Evolutionary conservation across 2,888 invertebrate genomes (phyloP).

Genomic region (Phaonia tiefii): DNA sequence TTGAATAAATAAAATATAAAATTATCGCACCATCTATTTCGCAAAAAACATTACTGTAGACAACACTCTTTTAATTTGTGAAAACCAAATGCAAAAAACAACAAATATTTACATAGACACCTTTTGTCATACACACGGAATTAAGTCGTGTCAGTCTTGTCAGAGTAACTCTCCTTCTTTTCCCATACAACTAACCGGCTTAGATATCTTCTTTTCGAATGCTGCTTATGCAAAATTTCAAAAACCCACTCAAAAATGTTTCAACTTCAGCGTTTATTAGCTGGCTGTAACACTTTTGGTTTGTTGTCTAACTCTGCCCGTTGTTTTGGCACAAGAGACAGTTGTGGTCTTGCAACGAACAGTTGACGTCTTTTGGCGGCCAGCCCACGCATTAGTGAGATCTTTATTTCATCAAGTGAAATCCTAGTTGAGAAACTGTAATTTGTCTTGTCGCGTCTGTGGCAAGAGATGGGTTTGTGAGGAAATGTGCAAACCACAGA

Average conservation of each 20-base stretch:
- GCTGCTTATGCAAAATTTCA: conserved; percentile 27
- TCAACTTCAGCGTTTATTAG: conserved; percentile 4
- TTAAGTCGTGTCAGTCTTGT: conserved; percentile 28
- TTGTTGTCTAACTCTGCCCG: neutral
- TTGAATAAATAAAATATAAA: conserved; percentile 14
- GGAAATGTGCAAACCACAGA: conserved; percentile 37
- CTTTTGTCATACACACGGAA: conserved; percentile 22
- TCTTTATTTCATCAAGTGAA: conserved; percentile 59
- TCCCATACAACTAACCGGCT: too few species aligned
- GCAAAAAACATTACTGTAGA: conserved; percentile 14
- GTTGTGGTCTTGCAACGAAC: neutral
- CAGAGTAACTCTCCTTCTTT: conserved; percentile 29
- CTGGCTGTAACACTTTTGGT: neutral
- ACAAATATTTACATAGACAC: neutral
- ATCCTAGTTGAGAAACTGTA: conserved; percentile 61
- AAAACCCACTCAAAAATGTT: conserved; percentile 51
- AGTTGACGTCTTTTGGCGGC: neutral
- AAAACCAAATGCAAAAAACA: neutral
- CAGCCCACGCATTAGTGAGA: conserved; percentile 33
- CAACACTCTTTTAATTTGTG: conserved; percentile 7
- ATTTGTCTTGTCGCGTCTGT: conserved; percentile 60
- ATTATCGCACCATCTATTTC: conserved; percentile 17
- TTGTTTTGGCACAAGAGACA: neutral
- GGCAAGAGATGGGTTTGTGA: conserved; percentile 47
- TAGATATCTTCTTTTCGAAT: neutral